A percentile compares a stretch with the other conserved stretches of the same genome.
phyloP scores from a whole-genome alignment of 64 coral and sea anemone species.

The Stichodactyla helianthus region DNA sequence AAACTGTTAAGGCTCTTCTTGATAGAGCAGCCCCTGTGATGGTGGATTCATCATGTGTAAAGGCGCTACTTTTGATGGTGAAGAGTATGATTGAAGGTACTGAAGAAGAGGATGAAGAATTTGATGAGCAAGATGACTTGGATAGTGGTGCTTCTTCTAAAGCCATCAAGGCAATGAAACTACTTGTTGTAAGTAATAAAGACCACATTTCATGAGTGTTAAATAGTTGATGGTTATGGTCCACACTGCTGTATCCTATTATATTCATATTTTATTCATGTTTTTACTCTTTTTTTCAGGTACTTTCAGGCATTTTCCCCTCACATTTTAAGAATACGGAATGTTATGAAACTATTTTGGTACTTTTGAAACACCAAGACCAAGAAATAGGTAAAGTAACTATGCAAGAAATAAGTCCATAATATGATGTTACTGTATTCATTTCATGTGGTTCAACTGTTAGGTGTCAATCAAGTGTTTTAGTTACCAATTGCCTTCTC shows the following conservation, averaged over 20 bases:
- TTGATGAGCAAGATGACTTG: conserved; percentile 60
- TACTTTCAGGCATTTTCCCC: conserved; percentile 61
- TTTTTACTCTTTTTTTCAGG: conserved; percentile 35
- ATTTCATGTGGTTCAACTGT: not conserved
- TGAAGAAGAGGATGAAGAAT: conserved; percentile 60
- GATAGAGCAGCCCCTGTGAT: conserved; percentile 82
- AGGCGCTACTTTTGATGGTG: conserved; percentile 60
- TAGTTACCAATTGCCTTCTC: not conserved
- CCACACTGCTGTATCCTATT: too few relatives aligned
- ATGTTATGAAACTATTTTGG: conserved; percentile 68
- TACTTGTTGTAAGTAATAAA: conserved; percentile 50
- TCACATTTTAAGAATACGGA: conserved; percentile 73
- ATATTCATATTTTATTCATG: too few relatives aligned
- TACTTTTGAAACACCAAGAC: conserved; percentile 76
- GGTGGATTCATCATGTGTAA: conserved; percentile 64
- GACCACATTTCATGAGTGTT: too few relatives aligned
- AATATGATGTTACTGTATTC: not conserved
- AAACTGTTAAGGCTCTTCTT: conserved; percentile 81
- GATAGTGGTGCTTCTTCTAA: conserved; percentile 12
- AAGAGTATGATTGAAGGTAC: conserved; percentile 69
- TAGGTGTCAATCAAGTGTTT: not conserved
- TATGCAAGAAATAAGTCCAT: not conserved
- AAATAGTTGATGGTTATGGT: too few relatives aligned
- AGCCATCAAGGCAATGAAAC: conserved; percentile 55
- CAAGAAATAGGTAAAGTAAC: conserved; percentile 66